These are phyloP conservation scores for Pachyramphus minor DNA, from an alignment of 2,113 vertebrate genomes.

Conservation along the genomic window DNA sequence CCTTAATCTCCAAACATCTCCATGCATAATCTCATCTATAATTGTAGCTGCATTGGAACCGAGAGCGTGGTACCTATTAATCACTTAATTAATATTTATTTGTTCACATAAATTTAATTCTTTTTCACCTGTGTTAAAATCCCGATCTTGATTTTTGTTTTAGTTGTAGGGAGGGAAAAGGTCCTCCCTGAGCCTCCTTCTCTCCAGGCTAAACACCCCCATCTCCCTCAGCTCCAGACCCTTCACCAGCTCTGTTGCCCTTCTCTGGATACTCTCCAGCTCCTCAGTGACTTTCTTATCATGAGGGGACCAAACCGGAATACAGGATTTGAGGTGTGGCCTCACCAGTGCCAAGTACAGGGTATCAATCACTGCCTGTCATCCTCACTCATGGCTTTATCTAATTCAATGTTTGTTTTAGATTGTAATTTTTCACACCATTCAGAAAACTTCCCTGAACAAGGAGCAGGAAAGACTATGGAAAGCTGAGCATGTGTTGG, in stretches of 20 bases:
- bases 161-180: neutral
- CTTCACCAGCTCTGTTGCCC: neutral
- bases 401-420: neutral
- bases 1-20: neutral
- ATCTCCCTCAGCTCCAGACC: neutral
- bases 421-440: neutral
- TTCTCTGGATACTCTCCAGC: neutral
- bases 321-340: neutral
- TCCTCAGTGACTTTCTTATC: neutral
- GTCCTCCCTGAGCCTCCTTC: neutral
- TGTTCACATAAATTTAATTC: neutral
- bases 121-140: neutral
- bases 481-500: neutral
- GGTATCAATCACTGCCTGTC: neutral
- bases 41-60: neutral
- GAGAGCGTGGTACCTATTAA: neutral
- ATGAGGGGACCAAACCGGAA: neutral
- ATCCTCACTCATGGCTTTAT: neutral
- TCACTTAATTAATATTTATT: neutral
- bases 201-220: neutral
- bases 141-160: neutral
- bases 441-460: neutral
- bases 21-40: neutral
- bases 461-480: neutral
- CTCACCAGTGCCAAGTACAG: neutral